Evolutionary conservation across 1,140 invertebrate genomes (phyloP), one percentile per base, ranked within the genome.

Genomic region (Phthorimaea operculella): DNA sequence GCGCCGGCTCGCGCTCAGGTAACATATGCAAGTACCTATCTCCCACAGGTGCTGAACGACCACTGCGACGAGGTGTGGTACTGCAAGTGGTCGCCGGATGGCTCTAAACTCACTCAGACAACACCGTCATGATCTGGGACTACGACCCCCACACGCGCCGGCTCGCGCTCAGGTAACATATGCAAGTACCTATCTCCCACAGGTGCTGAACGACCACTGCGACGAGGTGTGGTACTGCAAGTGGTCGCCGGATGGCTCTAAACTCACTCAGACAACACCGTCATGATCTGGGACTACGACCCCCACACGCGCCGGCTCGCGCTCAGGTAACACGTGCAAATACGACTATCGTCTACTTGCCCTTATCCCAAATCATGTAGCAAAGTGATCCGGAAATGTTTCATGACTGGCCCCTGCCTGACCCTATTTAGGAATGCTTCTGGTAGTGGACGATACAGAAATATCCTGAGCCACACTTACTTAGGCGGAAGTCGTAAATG

Each of bases 1-100:
- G 44, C 87, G 86, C 55, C 82, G 83, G 33, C 72, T 88, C 52
- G 72, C 85, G 28, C 81, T 87, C 57, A 82, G 77, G 75, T 80
- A 60, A 59, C 2, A 28, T 15, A n/a, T n/a, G n/a, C n/a, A n/a
- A n/a, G n/a, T 39, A 14, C 55, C n/a, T n/a, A n/a, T n/a, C n/a
- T n/a, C n/a, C n/a, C 14, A 7, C 93, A 99, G 90, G 90, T 97
- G 70, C 88, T 99, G 53, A 96, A 93, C 79, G 97, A 99, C 76
- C 98, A 99, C 85, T 95, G 93, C 82, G 97, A 99, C 86, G 98
- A 99, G 89, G 97, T 99, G 52, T 96, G 96, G 97, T 98, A 95
- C 85, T 98, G 96, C 86, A 93, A 94, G 82, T 99, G 98, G 86
- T 98, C 97, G 14, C 96, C 96, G 17, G 95, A 98, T 87, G 97